Conservation (phyloP, 2,113 vertebrate genomes). For the Hydrochoerus hydrochaeris region DNA sequence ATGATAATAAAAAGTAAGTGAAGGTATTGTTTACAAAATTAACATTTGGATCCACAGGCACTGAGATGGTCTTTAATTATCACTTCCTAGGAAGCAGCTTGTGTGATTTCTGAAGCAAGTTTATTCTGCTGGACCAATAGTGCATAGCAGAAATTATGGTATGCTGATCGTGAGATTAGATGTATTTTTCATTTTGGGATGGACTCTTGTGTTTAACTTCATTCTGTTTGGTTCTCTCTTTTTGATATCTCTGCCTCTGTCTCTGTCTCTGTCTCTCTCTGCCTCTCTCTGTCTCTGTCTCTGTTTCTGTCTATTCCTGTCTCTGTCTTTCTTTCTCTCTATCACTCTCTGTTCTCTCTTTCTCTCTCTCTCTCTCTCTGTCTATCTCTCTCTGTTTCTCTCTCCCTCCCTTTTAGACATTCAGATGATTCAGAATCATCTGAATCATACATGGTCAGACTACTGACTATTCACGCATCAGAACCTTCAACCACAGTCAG, state of each 20-base stretch:
- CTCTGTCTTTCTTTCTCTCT: neutral
- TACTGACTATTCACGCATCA: neutral
- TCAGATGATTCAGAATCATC: too few species aligned
- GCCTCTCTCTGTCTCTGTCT: neutral
- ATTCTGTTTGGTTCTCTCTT: neutral
- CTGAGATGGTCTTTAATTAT: neutral
- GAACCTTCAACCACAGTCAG: neutral
- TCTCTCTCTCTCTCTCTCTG: too few species aligned
- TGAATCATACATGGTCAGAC: neutral
- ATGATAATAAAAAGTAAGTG: neutral
- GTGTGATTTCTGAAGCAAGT: neutral
- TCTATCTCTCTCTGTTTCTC: too few species aligned
- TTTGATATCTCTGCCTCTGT: neutral
- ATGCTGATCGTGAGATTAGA: neutral
- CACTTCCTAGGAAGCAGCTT: neutral
- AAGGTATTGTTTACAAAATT: neutral
- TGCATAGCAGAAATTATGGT: neutral
- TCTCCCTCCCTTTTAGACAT: neutral
- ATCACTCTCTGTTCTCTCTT: too few species aligned
- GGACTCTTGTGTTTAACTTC: neutral
- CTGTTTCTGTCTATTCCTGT: neutral
- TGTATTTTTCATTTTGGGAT: neutral
- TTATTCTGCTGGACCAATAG: neutral
- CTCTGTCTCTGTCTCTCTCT: neutral
- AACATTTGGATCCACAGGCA: neutral